A percentile compares a stretch with the other conserved stretches of the same genome.
phyloP scores from a whole-genome alignment of 2,888 invertebrate species.

The Eulithis prunata region DNA sequence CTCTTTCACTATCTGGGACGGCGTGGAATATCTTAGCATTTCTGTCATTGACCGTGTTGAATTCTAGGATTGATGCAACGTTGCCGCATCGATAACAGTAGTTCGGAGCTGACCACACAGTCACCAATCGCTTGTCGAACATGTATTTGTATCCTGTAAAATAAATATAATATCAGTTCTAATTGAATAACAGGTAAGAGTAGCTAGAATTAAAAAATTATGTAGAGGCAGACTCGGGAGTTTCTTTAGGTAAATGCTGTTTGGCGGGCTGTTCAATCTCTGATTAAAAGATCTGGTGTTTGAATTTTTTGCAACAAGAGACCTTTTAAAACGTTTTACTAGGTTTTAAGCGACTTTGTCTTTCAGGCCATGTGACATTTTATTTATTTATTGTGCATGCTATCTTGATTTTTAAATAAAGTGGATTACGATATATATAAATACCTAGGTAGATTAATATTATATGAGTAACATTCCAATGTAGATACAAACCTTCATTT shows the following conservation, averaged over 20 bases:
- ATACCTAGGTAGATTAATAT: not conserved
- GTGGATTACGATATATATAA: too few species aligned
- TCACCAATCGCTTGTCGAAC: constrained; percentile 98
- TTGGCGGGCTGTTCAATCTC: too few species aligned
- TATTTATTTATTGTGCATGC: too few species aligned
- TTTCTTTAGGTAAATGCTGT: too few species aligned
- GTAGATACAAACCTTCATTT: constrained; percentile 91
- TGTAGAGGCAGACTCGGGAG: too few species aligned
- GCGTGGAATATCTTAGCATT: constrained; percentile 96
- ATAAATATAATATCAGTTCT: not conserved
- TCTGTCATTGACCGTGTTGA: constrained; percentile 90
- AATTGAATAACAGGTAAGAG: not conserved
- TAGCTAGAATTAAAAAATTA: too few species aligned
- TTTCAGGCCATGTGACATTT: too few species aligned
- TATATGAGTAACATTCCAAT: not conserved
- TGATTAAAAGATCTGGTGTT: too few species aligned
- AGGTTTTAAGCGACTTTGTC: too few species aligned
- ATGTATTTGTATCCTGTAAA: constrained; percentile 96
- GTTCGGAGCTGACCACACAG: constrained; percentile 99
- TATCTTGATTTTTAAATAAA: too few species aligned
- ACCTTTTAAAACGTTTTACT: too few species aligned
- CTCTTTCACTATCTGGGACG: constrained; percentile 96
- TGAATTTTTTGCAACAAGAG: too few species aligned
- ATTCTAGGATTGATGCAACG: constrained; percentile 97
- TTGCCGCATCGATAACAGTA: constrained; percentile 99